Evolutionary conservation across 1,140 invertebrate genomes (phyloP).

Genomic region (Tetraneura akinire): DNA sequence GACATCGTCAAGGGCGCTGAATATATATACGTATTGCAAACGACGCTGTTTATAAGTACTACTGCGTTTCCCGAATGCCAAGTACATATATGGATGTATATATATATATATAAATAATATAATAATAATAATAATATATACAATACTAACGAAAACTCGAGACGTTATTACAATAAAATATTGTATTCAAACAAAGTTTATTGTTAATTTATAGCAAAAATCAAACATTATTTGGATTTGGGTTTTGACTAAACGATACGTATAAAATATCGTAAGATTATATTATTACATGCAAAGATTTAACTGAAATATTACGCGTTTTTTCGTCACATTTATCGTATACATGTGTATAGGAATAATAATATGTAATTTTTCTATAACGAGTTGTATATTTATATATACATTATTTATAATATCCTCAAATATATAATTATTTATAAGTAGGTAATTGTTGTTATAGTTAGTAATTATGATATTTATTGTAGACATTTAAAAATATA

Average conservation of each 20-base stretch:
- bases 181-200: not conserved
- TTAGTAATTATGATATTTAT: no score
- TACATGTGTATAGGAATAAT: no score
- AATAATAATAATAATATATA: not conserved
- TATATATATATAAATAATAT: not conserved
- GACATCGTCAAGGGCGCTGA: conserved; percentile 47
- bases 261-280: not conserved
- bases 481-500: no score
- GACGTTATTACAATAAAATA: not conserved
- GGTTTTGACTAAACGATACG: not conserved
- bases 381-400: no score
- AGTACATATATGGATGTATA: not conserved
- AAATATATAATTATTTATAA: no score
- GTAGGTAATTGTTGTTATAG: no score
- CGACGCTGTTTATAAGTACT: conserved; percentile 42
- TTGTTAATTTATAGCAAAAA: not conserved
- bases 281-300: not conserved
- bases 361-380: no score
- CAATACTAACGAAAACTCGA: not conserved
- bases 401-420: no score
- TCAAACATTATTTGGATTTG: not conserved
- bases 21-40: conserved; percentile 33
- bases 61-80: conserved; percentile 32
- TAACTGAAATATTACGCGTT: not conserved
- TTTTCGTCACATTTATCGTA: not conserved